A percentile compares a stretch with the other conserved stretches of the same genome.
Evolutionary conservation across 2,888 invertebrate genomes (phyloP).

Genomic region (Helobdella robusta): DNA sequence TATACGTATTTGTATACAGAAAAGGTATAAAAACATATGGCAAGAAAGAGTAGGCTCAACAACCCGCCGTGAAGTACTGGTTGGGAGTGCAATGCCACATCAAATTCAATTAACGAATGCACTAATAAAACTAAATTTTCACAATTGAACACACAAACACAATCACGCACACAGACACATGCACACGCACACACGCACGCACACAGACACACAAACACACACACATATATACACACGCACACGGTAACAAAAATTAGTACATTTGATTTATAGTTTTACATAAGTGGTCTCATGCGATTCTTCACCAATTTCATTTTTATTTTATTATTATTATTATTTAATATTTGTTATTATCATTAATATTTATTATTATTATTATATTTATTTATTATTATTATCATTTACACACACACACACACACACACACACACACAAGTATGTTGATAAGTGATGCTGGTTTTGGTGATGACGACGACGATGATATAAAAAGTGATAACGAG

Average conservation of each 20-base stretch:
- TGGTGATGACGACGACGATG: conserved; percentile 1
- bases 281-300: too few species aligned
- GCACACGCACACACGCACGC: conserved; percentile 7
- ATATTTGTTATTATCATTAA: neutral
- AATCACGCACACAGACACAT: too few species aligned
- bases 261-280: neutral
- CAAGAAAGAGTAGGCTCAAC: too few species aligned
- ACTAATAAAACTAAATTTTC: neutral
- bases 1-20: too few species aligned
- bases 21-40: too few species aligned
- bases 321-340: neutral
- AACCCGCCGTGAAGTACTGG: too few species aligned
- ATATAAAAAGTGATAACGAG: neutral
- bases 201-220: neutral
- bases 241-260: neutral
- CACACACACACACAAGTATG: neutral
- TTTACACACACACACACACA: conserved; percentile 11
- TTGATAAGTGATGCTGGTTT: neutral
- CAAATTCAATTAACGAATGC: too few species aligned
- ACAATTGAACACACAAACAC: neutral
- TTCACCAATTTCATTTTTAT: neutral
- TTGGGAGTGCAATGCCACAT: too few species aligned
- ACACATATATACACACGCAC: neutral
- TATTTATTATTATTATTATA: neutral
- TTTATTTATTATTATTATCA: neutral